These are phyloP conservation scores for Protodeltote pygarga DNA, from an alignment of 2,888 invertebrate species.

Conservation along the genomic window DNA sequence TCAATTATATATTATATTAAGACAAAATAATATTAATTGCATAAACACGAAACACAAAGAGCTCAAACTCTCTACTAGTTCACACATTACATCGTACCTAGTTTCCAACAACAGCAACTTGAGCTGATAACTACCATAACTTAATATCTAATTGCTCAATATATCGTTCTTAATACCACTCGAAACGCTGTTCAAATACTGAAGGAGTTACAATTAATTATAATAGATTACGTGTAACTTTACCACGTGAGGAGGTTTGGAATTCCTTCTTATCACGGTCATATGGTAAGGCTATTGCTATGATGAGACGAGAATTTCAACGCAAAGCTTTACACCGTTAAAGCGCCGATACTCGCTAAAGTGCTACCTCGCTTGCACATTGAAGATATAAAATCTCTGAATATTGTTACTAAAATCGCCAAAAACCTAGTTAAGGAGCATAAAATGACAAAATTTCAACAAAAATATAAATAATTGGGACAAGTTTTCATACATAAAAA, in stretches of 20 bases:
- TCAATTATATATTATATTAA: no score
- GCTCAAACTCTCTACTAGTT: background rate
- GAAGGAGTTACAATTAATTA: constrained; percentile 25
- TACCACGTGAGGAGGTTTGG: constrained; percentile 5
- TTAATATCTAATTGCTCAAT: constrained; percentile 23
- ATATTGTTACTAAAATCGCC: no score
- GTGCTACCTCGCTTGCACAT: no score
- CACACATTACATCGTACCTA: constrained; percentile 1
- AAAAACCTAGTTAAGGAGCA: no score
- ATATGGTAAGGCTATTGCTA: constrained; percentile 1
- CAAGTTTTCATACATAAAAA: no score
- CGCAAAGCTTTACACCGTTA: constrained; percentile 30
- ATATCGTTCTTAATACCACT: constrained; percentile 16
- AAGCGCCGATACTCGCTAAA: no score
- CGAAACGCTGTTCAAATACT: constrained; percentile 20
- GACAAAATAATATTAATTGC: no score
- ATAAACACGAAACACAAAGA: no score
- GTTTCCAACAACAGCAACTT: constrained; percentile 2
- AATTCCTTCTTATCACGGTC: constrained; percentile 21
- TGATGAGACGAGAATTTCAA: constrained; percentile 20
- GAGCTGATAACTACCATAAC: constrained; percentile 14
- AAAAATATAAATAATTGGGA: no score
- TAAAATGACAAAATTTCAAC: no score
- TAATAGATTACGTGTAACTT: constrained; percentile 14
- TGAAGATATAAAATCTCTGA: no score